Evolutionary conservation across 2,113 vertebrate genomes (phyloP), one percentile per base, ranked within the genome.

Genomic region (Mungos mungo): DNA sequence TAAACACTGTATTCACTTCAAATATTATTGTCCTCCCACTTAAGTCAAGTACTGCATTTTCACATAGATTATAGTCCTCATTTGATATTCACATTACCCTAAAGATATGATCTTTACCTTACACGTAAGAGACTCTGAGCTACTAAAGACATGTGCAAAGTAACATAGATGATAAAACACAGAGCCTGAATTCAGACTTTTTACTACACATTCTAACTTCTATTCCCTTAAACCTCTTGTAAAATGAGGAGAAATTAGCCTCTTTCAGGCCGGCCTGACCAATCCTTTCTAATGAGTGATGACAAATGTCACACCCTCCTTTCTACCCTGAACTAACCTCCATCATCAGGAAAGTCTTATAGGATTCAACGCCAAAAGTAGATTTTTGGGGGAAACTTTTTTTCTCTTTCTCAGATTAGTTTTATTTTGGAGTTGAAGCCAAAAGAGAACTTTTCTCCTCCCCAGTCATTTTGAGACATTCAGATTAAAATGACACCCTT

Each of bases 401-500:
- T 93, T 84, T 74, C 14, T 74, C 47, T 14, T 45, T 29, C 38
- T 86, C 72, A 69, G 25, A 95, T 84, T 14, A 19, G 38, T 94
- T 93, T 91, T 94, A 72, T 95, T 94, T 95, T 95, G 80, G 93
- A 97, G 50, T 95, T 90, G 87, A 98, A 95, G 60, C 25, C 68
- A 96, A 95, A 93, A 79, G 68, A 79, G 74, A 96, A 95, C 79
- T 76, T 82, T 86, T 85, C 71, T 63, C 16, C 65, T 92, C n/a
- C 52, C 38, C 47, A 93, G 63, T 97, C 95, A 97, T 68, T 96
- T 90, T 69, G 76, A 98, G 84, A 77, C 31, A 86, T 95, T 96
- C 54, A 72, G 93, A 92, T 90, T 88, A 96, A 95, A 97, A 92
- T 97, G 93, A 96, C 91, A 94, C 71, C n/a, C 93, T 96, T 98